A percentile compares a stretch with the other conserved stretches of the same genome.
Evolutionary conservation across 1,140 invertebrate genomes (phyloP).

Genomic region (Drosophila bocki): DNA sequence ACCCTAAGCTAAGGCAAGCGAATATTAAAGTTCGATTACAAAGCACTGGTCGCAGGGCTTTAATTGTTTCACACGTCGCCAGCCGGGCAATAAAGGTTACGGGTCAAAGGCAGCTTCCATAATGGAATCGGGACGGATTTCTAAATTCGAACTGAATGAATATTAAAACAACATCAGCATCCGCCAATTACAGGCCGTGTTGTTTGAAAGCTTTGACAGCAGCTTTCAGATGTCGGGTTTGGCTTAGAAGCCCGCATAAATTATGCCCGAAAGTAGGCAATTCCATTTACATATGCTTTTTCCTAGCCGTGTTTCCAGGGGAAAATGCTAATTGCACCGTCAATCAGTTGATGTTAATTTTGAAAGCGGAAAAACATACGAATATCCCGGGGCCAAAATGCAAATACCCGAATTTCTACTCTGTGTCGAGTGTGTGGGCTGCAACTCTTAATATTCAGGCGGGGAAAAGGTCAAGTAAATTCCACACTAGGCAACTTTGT

Average conservation of each 20-base stretch:
- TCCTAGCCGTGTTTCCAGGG: conserved; percentile 27
- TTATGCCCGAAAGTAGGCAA: conserved; percentile 68
- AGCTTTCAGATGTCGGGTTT: conserved; percentile 40
- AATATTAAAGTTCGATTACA: conserved; percentile 77
- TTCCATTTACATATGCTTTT: conserved; percentile 41
- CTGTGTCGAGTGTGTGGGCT: neutral
- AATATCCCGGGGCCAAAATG: conserved; percentile 2
- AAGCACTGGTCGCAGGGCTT: neutral
- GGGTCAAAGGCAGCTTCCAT: neutral
- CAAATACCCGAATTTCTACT: conserved; percentile 2
- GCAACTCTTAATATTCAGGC: conserved; percentile 8
- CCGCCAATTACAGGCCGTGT: conserved; percentile 8
- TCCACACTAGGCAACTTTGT: neutral
- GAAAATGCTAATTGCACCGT: conserved; percentile 40
- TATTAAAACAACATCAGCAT: conserved; percentile 17
- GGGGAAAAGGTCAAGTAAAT: conserved; percentile 22
- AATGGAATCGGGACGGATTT: conserved; percentile 19
- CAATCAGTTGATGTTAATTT: conserved; percentile 32
- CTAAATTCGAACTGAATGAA: conserved; percentile 32
- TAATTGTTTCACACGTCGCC: conserved; percentile 6
- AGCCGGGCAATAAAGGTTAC: conserved; percentile 7
- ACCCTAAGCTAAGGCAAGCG: conserved; percentile 63
- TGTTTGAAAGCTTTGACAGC: conserved; percentile 49
- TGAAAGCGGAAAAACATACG: neutral
- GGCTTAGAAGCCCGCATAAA: conserved; percentile 30